Conservation (phyloP, 1,140 invertebrate species). For the Hetaerina americana region DNA sequence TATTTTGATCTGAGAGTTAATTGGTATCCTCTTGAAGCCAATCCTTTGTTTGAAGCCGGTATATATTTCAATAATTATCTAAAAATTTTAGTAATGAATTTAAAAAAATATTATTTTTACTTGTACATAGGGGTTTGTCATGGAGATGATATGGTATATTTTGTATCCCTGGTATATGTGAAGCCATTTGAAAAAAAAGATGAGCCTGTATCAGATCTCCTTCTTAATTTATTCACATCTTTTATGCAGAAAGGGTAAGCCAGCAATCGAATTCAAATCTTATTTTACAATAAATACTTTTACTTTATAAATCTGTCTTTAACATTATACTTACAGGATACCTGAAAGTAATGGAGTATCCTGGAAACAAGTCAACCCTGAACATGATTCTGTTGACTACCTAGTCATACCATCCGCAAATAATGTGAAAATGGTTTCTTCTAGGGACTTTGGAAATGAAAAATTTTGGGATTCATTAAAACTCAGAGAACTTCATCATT, state of each 20-base stretch:
- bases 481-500: background rate
- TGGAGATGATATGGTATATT: background rate
- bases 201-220: background rate
- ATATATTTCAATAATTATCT: background rate
- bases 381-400: background rate
- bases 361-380: background rate
- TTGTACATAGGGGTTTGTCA: background rate
- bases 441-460: background rate
- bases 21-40: too few relatives aligned
- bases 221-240: background rate
- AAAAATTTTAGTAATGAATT: background rate
- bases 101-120: background rate
- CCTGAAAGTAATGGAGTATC: background rate
- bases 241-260: background rate
- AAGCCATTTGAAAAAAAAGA: background rate
- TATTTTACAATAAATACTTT: background rate
- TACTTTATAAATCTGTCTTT: background rate
- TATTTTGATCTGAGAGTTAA: too few relatives aligned
- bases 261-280: background rate
- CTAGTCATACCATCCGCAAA: background rate
- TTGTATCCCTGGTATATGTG: background rate
- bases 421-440: background rate
- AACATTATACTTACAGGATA: background rate
- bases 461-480: background rate
- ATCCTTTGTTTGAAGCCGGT: background rate